These are phyloP conservation scores for Cygnus buccinator DNA, from an alignment of 2,113 vertebrate species.

Conservation along the genomic window DNA sequence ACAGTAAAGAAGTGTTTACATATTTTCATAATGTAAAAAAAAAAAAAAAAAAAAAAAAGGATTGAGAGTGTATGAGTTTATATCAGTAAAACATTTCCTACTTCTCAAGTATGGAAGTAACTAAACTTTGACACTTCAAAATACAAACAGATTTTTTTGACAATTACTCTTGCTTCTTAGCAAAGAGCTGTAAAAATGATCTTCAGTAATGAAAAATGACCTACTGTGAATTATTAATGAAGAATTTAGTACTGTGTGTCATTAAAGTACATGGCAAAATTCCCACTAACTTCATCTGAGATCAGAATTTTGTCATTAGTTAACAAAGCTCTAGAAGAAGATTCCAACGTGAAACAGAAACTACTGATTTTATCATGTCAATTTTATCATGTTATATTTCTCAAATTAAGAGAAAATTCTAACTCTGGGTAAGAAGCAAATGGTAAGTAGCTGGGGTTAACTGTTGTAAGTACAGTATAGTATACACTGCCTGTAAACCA, in stretches of 20 bases:
- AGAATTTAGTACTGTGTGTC: background rate
- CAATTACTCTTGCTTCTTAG: background rate
- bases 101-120: background rate
- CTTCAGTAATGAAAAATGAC: background rate
- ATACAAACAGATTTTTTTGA: rapidly evolving
- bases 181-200: background rate
- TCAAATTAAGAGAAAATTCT: background rate
- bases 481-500: background rate
- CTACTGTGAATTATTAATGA: background rate
- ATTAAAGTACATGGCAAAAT: background rate
- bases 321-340: background rate
- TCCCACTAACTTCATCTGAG: background rate
- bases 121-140: background rate
- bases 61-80: background rate
- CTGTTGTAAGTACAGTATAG: background rate
- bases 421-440: background rate
- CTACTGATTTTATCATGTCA: background rate
- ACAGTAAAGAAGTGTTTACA: too few species aligned
- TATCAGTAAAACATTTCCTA: background rate
- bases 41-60: background rate
- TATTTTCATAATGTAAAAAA: background rate
- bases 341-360: background rate
- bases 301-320: background rate
- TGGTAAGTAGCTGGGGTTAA: background rate
- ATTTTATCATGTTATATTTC: background rate